Evolutionary conservation across 2,113 vertebrate species (phyloP).

Genomic region (Sitta europaea): DNA sequence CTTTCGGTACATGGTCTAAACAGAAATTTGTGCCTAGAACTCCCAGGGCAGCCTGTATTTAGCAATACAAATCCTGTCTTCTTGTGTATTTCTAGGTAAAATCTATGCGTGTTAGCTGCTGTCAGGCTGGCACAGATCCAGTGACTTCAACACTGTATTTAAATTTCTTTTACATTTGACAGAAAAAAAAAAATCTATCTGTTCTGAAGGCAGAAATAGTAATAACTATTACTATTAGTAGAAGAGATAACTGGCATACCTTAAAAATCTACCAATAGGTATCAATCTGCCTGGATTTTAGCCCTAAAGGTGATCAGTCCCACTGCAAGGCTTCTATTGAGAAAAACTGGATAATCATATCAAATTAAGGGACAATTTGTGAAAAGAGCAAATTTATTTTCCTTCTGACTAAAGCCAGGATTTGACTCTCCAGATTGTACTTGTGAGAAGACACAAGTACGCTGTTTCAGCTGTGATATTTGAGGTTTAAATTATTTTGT

Average conservation of each 20-base stretch:
- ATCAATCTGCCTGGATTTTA: neutral
- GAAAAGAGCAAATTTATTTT: neutral
- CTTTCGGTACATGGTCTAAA: neutral
- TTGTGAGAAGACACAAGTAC: neutral
- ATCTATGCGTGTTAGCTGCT: neutral
- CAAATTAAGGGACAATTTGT: neutral
- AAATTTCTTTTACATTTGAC: neutral
- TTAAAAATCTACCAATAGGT: neutral
- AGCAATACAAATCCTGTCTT: neutral
- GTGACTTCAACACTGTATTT: neutral
- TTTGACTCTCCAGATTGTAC: neutral
- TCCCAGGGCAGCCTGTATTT: neutral
- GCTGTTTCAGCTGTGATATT: neutral
- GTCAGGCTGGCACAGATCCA: neutral
- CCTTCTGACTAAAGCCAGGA: neutral
- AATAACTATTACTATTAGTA: too few relatives aligned
- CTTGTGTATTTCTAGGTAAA: neutral
- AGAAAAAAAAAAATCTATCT: neutral
- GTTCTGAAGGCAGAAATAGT: neutral
- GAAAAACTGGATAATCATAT: neutral
- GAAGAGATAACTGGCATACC: neutral
- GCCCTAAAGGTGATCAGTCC: neutral
- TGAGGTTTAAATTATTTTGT: conserved; percentile 25
- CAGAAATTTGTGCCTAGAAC: neutral
- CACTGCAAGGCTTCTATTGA: neutral